Conservation (phyloP, 2,113 vertebrate species). For the Daboia siamensis region DNA sequence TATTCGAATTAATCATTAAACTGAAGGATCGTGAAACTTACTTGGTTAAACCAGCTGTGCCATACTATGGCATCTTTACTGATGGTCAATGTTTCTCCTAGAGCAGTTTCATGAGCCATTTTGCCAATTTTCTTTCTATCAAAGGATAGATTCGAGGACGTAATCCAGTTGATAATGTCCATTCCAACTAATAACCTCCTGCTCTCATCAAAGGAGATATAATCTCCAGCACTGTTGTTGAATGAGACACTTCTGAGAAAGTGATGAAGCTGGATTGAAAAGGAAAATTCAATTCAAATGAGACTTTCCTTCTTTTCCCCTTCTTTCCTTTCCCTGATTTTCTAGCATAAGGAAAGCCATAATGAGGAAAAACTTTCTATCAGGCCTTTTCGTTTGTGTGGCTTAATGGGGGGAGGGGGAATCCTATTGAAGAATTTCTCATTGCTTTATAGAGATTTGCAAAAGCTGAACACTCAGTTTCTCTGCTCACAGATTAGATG, state of each 20-base stretch:
- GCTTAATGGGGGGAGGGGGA: not conserved
- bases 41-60: conserved; percentile 10
- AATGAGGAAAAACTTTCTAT: not conserved
- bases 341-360: not conserved
- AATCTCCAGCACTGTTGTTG: not conserved
- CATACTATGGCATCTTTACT: not conserved
- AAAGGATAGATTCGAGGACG: not conserved
- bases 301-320: not conserved
- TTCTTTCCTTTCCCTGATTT: not conserved
- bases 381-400: not conserved
- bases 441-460: not conserved
- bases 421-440: not conserved
- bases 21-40: not conserved
- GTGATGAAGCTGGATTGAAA: not conserved
- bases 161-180: not conserved
- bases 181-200: not conserved
- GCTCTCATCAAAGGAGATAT: not conserved
- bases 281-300: not conserved
- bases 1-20: not conserved
- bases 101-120: not conserved
- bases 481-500: not conserved
- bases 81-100: not conserved
- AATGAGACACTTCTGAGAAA: not conserved
- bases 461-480: too few species aligned
- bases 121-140: conserved; percentile 4